Evolutionary conservation across 1,140 invertebrate species (phyloP), one percentile per base, ranked within the genome.

Genomic region (Nylanderia fulva): DNA sequence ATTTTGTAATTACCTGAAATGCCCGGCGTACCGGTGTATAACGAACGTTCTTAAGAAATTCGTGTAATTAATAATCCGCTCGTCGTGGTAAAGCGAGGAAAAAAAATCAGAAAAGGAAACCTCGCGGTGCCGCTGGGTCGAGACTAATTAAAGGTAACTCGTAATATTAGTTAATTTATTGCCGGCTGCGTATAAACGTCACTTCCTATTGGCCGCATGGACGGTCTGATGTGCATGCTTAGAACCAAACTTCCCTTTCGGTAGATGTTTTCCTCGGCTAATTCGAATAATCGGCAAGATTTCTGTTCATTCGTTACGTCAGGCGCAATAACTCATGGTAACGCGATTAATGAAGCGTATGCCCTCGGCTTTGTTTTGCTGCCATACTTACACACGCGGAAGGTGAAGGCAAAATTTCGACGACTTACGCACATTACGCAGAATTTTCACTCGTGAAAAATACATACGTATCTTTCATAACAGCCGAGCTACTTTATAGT

Each of bases 101-200:
- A 72, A 76, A 48, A 24, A 42, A 68, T 61, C 77, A 72, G 18
- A 58, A 21, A 68, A 72, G 39, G 15, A 76, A 66, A 86, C 77
- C 85, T 61, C 18, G 48, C 68, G 79, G 64, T 48, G 56, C 66
- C 56, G 58, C 74, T 79, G 66, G 54, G 72, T 79, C 86, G 77
- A 71, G 42, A 36, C 79, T 86, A 88, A 89, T 85, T 88, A 89
- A 86, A 88, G 86, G 66, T 88, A 88, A 88, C 76, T 84, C 87
- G 82, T 61, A 82, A 82, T 89, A 90, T 90, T 90, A 80, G 85
- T 85, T 87, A 85, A 90, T 89, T 87, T 87, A 90, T 90, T 82
- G 88, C 58, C 39, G 71, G 77, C 39, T 29, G 68, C 82, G 61
- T 80, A 79, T 85, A 85, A 86, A 87, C 88, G 88, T 88, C 88